These are phyloP conservation scores for Pocillopora verrucosa DNA, from an alignment of 64 coral and sea anemone genomes.

Conservation along the genomic window DNA sequence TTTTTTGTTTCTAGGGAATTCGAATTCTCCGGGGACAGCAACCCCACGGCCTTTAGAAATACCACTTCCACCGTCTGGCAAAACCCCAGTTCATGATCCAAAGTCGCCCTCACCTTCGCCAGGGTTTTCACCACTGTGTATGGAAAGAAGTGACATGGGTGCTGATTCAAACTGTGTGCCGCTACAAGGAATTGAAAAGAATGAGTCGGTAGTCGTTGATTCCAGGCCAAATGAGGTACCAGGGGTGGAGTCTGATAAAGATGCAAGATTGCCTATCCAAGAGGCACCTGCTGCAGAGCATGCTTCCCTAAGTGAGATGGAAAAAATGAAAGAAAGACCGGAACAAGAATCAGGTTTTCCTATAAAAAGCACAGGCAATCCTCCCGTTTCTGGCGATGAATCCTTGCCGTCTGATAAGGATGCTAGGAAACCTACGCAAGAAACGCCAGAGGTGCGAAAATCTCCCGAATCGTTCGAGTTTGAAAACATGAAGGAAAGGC, in stretches of 20 bases:
- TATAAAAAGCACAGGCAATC: too few relatives aligned
- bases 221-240: background rate
- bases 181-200: background rate
- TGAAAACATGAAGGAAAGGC: background rate
- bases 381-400: too few relatives aligned
- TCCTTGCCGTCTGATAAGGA: background rate
- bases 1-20: background rate
- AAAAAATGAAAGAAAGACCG: background rate
- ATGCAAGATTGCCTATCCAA: slow-evolving; percentile 6
- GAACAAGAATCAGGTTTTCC: background rate
- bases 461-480: background rate
- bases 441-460: background rate
- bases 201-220: background rate
- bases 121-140: background rate
- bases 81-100: slow-evolving; percentile 30
- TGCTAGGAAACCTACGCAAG: slow-evolving; percentile 1
- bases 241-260: background rate
- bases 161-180: background rate
- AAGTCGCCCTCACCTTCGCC: background rate
- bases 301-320: background rate
- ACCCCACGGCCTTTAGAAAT: background rate
- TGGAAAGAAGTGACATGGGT: background rate
- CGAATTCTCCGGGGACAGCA: background rate
- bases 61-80: background rate
- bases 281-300: background rate